Evolutionary conservation across 2,888 invertebrate genomes (phyloP), one percentile per base, ranked within the genome.

Genomic region (Agrotis segetum): DNA sequence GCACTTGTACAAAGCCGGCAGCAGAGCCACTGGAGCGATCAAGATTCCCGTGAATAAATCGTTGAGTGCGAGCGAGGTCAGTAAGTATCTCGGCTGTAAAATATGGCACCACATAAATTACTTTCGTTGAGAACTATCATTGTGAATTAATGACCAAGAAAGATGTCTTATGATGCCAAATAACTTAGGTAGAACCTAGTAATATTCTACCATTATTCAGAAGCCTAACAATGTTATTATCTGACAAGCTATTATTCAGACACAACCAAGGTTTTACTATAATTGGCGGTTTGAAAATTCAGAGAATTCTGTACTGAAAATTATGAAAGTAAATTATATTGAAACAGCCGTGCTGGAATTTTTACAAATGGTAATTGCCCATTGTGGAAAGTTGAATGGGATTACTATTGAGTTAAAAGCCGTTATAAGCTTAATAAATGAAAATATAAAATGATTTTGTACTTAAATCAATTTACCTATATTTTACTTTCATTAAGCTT

Each of bases 51-150:
- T 98, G 88, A 98, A 98, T 81, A 98, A 97, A 93, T 98, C 98
- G 96, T 98, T 98, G 87, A 98, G 97, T 47, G 98, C 98, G 91
- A 98, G 95, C 72, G 98, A 98, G 71, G 98, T 98, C 90, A 99
- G 97, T 85, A 99, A 97, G 94, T 98, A 98, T 84, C 98, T 97
- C 29, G 98, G 98, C 98, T 98, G 97, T 58, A 91, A 93, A 87
- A 85, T 84, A 85, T 80, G 69, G 71, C 66, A 80, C 34, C 71
- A 79, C 62, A 78, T 82, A 64, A 76, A 82, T 82, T 78, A 77
- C 70, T 72, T 74, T 61, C 40, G 56, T 61, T 76, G 67, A 71
- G 61, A 82, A 77, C 77, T 83, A 80, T 78, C 81, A 72, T 70
- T 71, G 67, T 58, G 65, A 81, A 81, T 77, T 83, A 82, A 83